Evolutionary conservation across 2,113 vertebrate species (phyloP), one percentile per base, ranked within the genome.

Genomic region (Xyliphius kryptos): DNA sequence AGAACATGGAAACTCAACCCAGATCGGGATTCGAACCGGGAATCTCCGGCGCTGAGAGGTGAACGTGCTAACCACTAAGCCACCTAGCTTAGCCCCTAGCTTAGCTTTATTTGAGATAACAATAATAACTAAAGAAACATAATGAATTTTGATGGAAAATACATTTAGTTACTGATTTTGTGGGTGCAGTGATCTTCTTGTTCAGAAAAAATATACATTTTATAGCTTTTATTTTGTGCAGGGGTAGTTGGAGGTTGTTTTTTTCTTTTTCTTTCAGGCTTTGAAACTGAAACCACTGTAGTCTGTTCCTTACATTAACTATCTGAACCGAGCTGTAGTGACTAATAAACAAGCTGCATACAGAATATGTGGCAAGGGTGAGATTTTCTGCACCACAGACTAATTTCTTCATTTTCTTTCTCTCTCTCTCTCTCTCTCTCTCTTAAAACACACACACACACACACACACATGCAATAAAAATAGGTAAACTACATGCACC

Each of bases 221-320:
- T 38, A 17, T 9, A 15, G 16, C 4, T 36, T 8, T 43, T 43
- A 13, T 5, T 3, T 13, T 11, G n/a, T 36, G 10, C 40, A 32
- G 1, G 37, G 44, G 7, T 6, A 11, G 19, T 6, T 21, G 13
- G 9, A 22, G 1, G 21, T 6, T 22, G 48, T 14, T 20, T 2
- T n/a, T 21, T 37, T 44, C 10, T 19, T 61, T 10, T 17, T 36
- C 14, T 9, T 10, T 43, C 7, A 53, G 81, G 69, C 80, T 70
- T 75, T 79, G 71, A 50, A 70, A 84, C 77, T 37, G 50, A 63
- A 51, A 68, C 66, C 70, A 66, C 74, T 74, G 75, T 81, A 74
- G 71, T 78, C 59, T 58, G 69, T 71, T 57, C 3, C 55, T 74
- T 81, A 75, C 78, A 72, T 78, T 75, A 82, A 80, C 77, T 70